Conservation (phyloP, 1,140 invertebrate genomes). For the Callitettix versicolor region DNA sequence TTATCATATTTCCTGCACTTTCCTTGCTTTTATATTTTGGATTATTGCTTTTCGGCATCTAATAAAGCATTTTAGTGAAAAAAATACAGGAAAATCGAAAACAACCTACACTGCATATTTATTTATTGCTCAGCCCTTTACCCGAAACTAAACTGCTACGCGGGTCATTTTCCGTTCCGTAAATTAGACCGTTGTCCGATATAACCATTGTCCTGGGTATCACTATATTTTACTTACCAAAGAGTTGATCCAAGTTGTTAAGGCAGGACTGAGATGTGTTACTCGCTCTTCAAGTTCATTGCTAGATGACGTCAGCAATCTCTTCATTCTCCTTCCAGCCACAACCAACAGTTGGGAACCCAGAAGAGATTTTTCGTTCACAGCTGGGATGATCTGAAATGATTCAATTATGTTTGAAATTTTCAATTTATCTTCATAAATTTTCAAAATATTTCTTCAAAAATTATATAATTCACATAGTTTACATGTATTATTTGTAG, state of each 20-base stretch:
- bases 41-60: not conserved
- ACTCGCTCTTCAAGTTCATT: constrained; percentile 46
- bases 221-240: constrained; percentile 42
- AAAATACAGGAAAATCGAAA: not conserved
- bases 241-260: constrained; percentile 57
- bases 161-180: not conserved
- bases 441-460: too few relatives aligned
- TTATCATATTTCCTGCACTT: too few relatives aligned
- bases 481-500: too few relatives aligned
- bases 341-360: constrained; percentile 55
- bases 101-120: too few relatives aligned
- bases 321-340: constrained; percentile 57
- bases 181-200: not conserved
- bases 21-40: too few relatives aligned
- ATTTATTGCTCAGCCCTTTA: not conserved
- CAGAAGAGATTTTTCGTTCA: constrained; percentile 51
- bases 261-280: constrained; percentile 51
- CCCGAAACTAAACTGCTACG: not conserved
- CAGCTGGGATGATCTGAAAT: constrained; percentile 44
- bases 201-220: not conserved
- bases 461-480: too few relatives aligned
- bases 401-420: constrained; percentile 15
- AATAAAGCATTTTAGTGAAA: not conserved
- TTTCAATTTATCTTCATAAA: too few relatives aligned
- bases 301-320: constrained; percentile 45